phyloP scores from a whole-genome alignment of 2,113 vertebrate species.

The Numida meleagris region DNA sequence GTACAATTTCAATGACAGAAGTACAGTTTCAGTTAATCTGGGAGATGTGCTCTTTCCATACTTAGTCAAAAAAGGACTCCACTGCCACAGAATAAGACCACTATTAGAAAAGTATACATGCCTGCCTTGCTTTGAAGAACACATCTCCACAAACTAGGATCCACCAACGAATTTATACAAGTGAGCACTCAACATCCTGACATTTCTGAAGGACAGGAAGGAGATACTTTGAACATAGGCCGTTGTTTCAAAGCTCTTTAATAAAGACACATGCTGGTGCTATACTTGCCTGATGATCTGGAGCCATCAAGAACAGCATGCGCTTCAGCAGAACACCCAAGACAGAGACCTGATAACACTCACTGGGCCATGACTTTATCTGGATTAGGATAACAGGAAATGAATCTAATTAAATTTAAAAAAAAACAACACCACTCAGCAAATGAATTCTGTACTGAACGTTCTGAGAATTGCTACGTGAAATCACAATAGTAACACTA shows the following conservation, averaged over 20 bases:
- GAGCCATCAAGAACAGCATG: slow-evolving; percentile 91
- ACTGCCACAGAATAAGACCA: background rate
- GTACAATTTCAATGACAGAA: background rate
- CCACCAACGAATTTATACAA: background rate
- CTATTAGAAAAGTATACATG: background rate
- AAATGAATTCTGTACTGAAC: background rate
- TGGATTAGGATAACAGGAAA: slow-evolving; percentile 37
- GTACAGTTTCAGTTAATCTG: background rate
- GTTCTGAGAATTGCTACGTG: background rate
- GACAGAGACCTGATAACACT: slow-evolving; percentile 78
- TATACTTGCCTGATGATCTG: slow-evolving; percentile 87
- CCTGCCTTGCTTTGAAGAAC: background rate
- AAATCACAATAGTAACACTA: background rate
- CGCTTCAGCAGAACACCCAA: slow-evolving; percentile 85
- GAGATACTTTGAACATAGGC: background rate
- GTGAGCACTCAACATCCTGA: background rate
- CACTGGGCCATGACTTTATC: slow-evolving; percentile 79
- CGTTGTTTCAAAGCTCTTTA: background rate
- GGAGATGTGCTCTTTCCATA: background rate
- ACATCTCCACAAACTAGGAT: background rate
- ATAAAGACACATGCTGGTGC: background rate
- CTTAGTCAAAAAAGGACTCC: background rate
- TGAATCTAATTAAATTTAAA: background rate
- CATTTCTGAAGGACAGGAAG: background rate
- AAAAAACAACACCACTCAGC: background rate